These are phyloP conservation scores for Lineus longissimus DNA, from an alignment of 1,140 invertebrate species.

Conservation along the genomic window DNA sequence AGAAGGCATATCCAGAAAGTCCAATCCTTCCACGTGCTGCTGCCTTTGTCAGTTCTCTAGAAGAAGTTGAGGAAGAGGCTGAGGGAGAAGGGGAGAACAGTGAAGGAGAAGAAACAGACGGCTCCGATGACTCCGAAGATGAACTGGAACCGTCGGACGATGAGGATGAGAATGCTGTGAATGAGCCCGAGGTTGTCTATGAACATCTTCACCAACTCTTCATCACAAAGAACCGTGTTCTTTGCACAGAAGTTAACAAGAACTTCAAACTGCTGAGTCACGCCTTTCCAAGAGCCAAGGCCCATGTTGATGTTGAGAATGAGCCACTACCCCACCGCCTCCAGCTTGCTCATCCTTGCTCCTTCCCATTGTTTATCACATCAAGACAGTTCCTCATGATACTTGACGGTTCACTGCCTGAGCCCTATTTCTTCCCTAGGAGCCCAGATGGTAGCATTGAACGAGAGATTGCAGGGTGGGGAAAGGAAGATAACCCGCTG, in stretches of 20 bases:
- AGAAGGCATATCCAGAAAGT: conserved; percentile 21
- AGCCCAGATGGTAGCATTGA: conserved; percentile 33
- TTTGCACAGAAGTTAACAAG: conserved; percentile 44
- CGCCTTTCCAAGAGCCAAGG: conserved; percentile 22
- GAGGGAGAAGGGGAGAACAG: conserved; percentile 8
- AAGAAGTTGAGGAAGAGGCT: conserved; percentile 16
- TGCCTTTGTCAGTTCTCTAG: conserved; percentile 13
- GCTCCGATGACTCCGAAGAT: neutral
- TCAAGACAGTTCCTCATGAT: conserved; percentile 34
- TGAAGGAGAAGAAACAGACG: conserved; percentile 15
- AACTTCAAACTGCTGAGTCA: conserved; percentile 38
- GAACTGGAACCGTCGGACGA: neutral
- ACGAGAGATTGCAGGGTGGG: conserved; percentile 31
- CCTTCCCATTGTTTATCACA: conserved; percentile 37
- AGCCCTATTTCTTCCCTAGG: conserved; percentile 29
- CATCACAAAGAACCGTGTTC: conserved; percentile 43
- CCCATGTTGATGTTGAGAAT: conserved; percentile 22
- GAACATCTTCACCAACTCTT: conserved; percentile 37
- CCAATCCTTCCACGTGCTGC: conserved; percentile 28
- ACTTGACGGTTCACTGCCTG: conserved; percentile 34
- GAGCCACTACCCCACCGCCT: conserved; percentile 24
- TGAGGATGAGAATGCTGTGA: neutral
- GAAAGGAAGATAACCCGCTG: conserved; percentile 28
- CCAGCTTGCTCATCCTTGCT: conserved; percentile 26
- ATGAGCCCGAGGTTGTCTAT: neutral